Percentiles rank a stretch among this genome's conserved stretches.
Conservation (phyloP, 2,797 vertebrate genomes). For the Poecile montanus region DNA sequence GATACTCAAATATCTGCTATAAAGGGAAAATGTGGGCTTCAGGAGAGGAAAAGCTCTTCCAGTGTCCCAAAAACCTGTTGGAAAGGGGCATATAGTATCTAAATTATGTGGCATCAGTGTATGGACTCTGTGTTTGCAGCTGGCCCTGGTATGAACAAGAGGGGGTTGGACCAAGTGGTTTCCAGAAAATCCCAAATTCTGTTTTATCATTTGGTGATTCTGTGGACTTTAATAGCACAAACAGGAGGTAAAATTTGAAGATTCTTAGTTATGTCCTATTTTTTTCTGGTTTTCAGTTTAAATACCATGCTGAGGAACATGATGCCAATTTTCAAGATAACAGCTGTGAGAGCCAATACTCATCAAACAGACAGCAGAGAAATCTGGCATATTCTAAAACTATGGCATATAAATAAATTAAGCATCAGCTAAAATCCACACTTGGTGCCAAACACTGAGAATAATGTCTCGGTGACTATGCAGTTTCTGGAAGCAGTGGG, state of each 20-base stretch:
- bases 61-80: background rate
- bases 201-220: background rate
- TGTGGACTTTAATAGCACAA: background rate
- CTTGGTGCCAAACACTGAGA: background rate
- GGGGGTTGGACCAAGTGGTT: background rate
- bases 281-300: background rate
- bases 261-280: background rate
- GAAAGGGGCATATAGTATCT: background rate
- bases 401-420: conserved; percentile 35
- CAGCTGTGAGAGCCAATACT: background rate
- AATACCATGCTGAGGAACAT: background rate
- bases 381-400: conserved; percentile 15
- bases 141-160: background rate
- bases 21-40: background rate
- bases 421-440: background rate
- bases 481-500: conserved; percentile 22
- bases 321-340: background rate
- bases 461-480: background rate
- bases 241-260: background rate
- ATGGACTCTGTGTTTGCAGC: background rate
- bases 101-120: background rate
- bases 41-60: background rate
- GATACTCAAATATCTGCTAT: background rate
- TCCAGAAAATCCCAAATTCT: background rate
- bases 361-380: background rate